Percentiles rank a stretch among this genome's conserved stretches.
These are phyloP conservation scores for Chaetoderma sp. DNA, from an alignment of 2,888 invertebrate genomes.

Conservation along the genomic window DNA sequence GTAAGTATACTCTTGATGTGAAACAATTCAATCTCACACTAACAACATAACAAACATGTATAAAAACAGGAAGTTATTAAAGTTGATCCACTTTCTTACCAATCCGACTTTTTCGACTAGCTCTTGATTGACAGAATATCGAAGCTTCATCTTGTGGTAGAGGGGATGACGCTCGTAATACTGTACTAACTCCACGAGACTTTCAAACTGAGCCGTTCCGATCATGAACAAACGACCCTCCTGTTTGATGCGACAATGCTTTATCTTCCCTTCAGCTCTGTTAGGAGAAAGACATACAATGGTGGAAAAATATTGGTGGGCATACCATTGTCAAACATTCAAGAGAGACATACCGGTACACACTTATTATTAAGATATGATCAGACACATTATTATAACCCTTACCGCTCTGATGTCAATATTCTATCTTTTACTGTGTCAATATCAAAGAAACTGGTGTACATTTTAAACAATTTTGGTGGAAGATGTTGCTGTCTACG, in stretches of 20 bases:
- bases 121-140: slow-evolving; percentile 72
- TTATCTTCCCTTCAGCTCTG: slow-evolving; percentile 92
- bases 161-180: slow-evolving; percentile 92
- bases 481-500: no score
- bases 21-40: no score
- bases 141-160: slow-evolving; percentile 90
- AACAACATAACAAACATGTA: no score
- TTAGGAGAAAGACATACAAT: slow-evolving; percentile 36
- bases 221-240: slow-evolving; percentile 92
- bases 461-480: no score
- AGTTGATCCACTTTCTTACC: no score
- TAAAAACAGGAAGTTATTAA: no score
- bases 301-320: neutral
- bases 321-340: neutral
- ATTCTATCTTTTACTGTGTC: no score
- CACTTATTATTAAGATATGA: no score
- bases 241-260: slow-evolving; percentile 94
- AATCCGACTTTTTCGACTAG: slow-evolving; percentile 56
- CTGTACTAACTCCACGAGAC: slow-evolving; percentile 90
- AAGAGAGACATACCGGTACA: neutral
- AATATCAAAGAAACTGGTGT: no score
- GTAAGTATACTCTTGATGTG: no score
- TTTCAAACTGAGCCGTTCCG: slow-evolving; percentile 93
- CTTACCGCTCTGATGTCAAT: no score
- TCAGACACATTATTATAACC: no score